Evolutionary conservation across 2,888 invertebrate species (phyloP).

Genomic region (Schizotus pectinicornis): DNA sequence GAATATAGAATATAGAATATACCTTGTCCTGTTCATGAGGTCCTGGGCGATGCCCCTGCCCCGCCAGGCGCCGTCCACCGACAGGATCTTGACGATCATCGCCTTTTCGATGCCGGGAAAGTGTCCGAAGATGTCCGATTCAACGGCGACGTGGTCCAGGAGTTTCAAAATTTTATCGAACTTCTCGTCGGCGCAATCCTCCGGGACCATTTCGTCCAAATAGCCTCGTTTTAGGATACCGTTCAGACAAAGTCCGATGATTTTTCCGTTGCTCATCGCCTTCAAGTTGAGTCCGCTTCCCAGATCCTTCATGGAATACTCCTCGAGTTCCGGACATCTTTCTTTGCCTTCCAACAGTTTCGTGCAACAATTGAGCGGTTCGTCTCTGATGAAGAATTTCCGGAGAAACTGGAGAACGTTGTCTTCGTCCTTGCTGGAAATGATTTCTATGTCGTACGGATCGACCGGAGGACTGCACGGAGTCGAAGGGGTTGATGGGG

Average conservation of each 20-base stretch:
- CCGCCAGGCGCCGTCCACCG: conserved; percentile 70
- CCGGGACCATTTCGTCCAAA: conserved; percentile 55
- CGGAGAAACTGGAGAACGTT: conserved; percentile 62
- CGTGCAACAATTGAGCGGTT: conserved; percentile 70
- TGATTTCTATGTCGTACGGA: conserved; percentile 58
- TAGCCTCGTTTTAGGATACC: conserved; percentile 41
- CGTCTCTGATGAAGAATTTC: conserved; percentile 74
- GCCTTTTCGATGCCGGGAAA: conserved; percentile 64
- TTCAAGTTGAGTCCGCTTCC: conserved; percentile 68
- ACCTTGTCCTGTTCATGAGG: conserved; percentile 69
- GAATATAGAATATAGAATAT: conserved; percentile 31
- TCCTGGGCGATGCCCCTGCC: conserved; percentile 71
- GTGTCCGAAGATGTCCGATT: conserved; percentile 64
- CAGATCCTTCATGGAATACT: conserved; percentile 65
- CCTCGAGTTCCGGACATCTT: conserved; percentile 70
- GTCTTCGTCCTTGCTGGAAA: conserved; percentile 58
- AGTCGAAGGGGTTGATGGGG: conserved; percentile 48
- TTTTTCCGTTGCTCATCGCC: conserved; percentile 66
- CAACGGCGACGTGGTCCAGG: conserved; percentile 63
- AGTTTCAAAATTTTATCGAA: conserved; percentile 71
- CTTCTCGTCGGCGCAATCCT: conserved; percentile 65
- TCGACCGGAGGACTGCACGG: conserved; percentile 44
- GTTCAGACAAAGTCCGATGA: conserved; percentile 58
- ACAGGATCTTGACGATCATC: conserved; percentile 70
- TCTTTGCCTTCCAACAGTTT: conserved; percentile 66